Base-by-base conservation (phyloP, 2,797 vertebrate species). In the Hydrolagus colliei region DNA sequence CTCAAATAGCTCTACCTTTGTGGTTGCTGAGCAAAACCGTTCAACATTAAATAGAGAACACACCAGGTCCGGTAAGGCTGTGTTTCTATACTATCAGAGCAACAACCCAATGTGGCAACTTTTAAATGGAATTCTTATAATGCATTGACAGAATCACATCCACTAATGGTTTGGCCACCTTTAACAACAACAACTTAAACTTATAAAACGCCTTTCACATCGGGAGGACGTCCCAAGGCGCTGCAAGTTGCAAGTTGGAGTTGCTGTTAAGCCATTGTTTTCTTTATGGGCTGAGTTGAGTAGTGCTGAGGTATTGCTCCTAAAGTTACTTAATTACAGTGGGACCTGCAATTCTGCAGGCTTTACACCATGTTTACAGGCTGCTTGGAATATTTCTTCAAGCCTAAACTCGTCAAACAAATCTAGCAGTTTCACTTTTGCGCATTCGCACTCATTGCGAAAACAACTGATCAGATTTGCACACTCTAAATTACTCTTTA, bases 1-100 rank as follows among this genome's bases (percentile, higher is more conserved):
- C 67, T 35, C 41, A 82, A 82, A 82, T 67, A 61, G 65, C 78
- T 18, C 16, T 82, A 63, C 18, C 78, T 82, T 82, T 82, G 65
- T 84, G 32, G 52, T 35, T 67, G 41, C 41, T 68, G 32, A 18
- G 4, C 65, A 71, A 84, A 35, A 67, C 27, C 65, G 68, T 84
- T 84, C 67, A 41, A 35, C 27, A 22, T 14, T 63, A 68, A 9
- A 41, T 14, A 35, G 65, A 71, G 16, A 41, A 35, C 63, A 52
- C 71, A 84, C 63, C 62, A 82, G 14, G 67, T 3, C 62, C 61
- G 9, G 78, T 14, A 52, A 52, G 65, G 0, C 35, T 41, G 65
- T 35, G 20, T 71, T 68, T 71, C 71, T 68, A n/a, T 13, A 20
- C 16, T 62, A 1, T n/a, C 67, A 52, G 41, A 65, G 12, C 14